Evolutionary conservation across 2,888 invertebrate species (phyloP), one percentile per base, ranked within the genome.

Genomic region (Belgica antarctica): DNA sequence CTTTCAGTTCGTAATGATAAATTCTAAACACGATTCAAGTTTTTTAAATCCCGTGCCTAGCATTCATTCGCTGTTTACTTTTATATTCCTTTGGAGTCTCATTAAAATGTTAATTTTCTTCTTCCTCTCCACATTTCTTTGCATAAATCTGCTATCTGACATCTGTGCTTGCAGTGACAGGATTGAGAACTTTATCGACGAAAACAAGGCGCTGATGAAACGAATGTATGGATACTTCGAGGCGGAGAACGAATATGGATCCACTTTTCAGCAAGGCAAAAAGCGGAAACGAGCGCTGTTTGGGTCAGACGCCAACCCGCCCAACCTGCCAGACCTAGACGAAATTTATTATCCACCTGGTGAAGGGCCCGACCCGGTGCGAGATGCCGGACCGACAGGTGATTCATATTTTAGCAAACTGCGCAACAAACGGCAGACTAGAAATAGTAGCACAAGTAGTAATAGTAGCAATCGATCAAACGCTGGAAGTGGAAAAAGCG

Each of bases 151-250:
- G 10, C 34, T 31, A 34, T 15, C 27, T n/a, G 25, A 36, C n/a
- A 25, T 71, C 61, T 72, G 73, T 71, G 57, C 70, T 83, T 85
- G 65, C 83, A 95, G 94, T 81, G 92, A 93, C 73, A 87, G 89
- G 78, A 95, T 95, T 79, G 94, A 94, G 78, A 84, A 86, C 73
- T 95, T 94, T 81, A 95, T 95, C 76, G 94, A 95, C 77, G 94
- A 95, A 79, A 95, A 95, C 79, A 95, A 95, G 80, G 94, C 94
- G 70, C 79, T 95, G 74, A 94, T 94, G 86, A 89, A 92, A 77
- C 84, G 94, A 72, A 95, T 95, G 95, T 94, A 94, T 77, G 95
- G 95, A 0, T 92, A 94, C 74, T 94, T 94, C 77, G 85, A 86
- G 73, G 86, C 87, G 83, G 83, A 76, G 76, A 81, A 82, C 72